Evolutionary conservation across 2,888 invertebrate species (phyloP).

Genomic region (Aelia acuminata): DNA sequence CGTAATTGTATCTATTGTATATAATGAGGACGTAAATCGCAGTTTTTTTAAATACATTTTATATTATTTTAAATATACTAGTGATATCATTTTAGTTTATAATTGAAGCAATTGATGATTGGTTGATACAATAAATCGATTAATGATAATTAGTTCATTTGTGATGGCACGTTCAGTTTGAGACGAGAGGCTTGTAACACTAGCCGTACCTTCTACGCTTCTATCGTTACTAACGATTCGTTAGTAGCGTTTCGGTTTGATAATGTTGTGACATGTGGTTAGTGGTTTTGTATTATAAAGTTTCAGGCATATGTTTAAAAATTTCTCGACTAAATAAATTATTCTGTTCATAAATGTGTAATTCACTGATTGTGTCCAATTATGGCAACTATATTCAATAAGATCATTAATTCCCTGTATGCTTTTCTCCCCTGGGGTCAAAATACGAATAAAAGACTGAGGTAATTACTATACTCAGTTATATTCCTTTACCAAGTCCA

Average conservation of each 20-base stretch:
- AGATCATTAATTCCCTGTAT: constrained; percentile 33
- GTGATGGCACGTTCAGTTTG: background rate
- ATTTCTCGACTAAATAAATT: constrained; percentile 7
- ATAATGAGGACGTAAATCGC: background rate
- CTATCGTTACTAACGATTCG: constrained; percentile 3
- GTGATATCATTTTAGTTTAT: background rate
- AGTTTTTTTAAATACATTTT: too few relatives aligned
- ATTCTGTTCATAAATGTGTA: constrained; percentile 4
- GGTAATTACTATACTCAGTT: constrained; percentile 17
- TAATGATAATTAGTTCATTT: background rate
- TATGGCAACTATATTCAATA: constrained; percentile 34
- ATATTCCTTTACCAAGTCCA: background rate
- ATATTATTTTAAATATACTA: background rate
- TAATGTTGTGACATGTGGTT: constrained; percentile 30
- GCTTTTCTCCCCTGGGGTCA: constrained; percentile 40
- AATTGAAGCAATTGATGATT: background rate
- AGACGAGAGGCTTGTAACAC: background rate
- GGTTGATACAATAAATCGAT: background rate
- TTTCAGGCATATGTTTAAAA: constrained; percentile 44
- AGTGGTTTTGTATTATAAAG: constrained; percentile 22
- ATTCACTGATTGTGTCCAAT: background rate
- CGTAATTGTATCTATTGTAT: too few relatives aligned
- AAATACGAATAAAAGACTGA: constrained; percentile 30
- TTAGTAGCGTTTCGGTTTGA: background rate
- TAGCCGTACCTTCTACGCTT: constrained; percentile 21